Evolutionary conservation across 2,113 vertebrate species (phyloP), one percentile per base, ranked within the genome.

Genomic region (Machaerirhynchus nigripectus): DNA sequence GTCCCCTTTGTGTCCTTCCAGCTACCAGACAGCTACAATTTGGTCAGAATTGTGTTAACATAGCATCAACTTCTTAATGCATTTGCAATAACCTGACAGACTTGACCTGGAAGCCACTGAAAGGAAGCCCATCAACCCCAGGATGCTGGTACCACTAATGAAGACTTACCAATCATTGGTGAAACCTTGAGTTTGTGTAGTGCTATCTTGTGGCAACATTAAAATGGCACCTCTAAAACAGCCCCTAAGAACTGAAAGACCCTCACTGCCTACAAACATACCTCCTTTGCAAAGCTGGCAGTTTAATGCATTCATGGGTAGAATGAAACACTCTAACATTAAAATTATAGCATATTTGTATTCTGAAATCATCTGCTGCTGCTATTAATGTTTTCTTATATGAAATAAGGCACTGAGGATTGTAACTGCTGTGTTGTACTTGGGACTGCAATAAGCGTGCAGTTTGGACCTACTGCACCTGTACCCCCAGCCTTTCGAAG

Each of bases 191-290:
- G 28, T 73, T 83, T 80, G 30, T 10, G 2, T 23, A 74, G 63
- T 65, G 87, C 50, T 87, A 56, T 44, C 87, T 74, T 33, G 50
- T 70, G 50, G 76, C 39, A 85, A 39, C 30, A 21, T 31, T 24
- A 69, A 69, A 89, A 69, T 33, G 55, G n/a, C 23, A 69, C 7
- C 61, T 73, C 33, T 37, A 56, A 80, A 85, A 8, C 39, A 39
- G 27, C 2, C 40, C 11, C 23, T 22, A 8, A 78, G 20, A 35
- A 13, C 8, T 40, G 20, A 42, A 39, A 50, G 31, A 28, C 3
- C 2, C 10, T 3, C 6, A 21, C 18, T 42, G 23, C 33, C 14
- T 26, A 56, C 8, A 76, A 55, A 63, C 5, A 18, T 0, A 0
- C 6, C 11, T 44, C 15, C 47, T 68, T 42, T 30, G 37, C 52